These are phyloP conservation scores for Heliconius erato DNA, from an alignment of 2,888 invertebrate genomes.

Conservation along the genomic window DNA sequence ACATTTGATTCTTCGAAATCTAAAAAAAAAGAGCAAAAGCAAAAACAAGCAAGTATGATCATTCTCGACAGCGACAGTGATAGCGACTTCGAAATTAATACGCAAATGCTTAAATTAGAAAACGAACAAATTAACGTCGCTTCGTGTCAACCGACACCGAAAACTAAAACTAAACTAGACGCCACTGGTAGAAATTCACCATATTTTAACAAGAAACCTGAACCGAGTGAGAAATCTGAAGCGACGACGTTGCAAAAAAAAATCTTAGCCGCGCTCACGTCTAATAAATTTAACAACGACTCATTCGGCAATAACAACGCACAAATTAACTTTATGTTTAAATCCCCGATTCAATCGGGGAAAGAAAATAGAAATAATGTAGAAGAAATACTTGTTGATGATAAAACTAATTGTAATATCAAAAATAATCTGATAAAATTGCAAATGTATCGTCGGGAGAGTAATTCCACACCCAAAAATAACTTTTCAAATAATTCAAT, in stretches of 20 bases:
- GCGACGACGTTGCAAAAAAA: slow-evolving; percentile 68
- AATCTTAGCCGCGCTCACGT: slow-evolving; percentile 67
- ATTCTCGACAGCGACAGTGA: slow-evolving; percentile 78
- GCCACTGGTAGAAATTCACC: slow-evolving; percentile 67
- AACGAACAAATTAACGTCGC: neutral
- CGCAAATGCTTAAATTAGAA: slow-evolving; percentile 60
- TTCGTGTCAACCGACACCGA: too few relatives aligned
- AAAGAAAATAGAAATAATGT: slow-evolving; percentile 67
- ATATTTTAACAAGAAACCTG: slow-evolving; percentile 75
- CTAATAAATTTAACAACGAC: slow-evolving; percentile 59
- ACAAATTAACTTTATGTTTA: slow-evolving; percentile 60
- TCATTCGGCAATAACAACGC: slow-evolving; percentile 56
- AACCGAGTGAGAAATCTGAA: slow-evolving; percentile 61
- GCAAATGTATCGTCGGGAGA: slow-evolving; percentile 68
- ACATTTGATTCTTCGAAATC: neutral
- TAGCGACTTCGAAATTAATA: slow-evolving; percentile 61
- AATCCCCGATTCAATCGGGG: slow-evolving; percentile 60
- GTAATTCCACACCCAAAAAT: slow-evolving; percentile 58
- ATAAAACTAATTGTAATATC: slow-evolving; percentile 56
- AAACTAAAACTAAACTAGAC: too few relatives aligned
- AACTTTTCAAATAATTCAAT: slow-evolving; percentile 56
- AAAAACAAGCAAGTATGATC: slow-evolving; percentile 57
- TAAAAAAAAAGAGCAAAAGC: slow-evolving; percentile 36
- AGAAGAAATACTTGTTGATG: slow-evolving; percentile 35
- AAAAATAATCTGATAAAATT: slow-evolving; percentile 63